Evolutionary conservation across 2,888 invertebrate species (phyloP).

Genomic region (Apantesis nais): DNA sequence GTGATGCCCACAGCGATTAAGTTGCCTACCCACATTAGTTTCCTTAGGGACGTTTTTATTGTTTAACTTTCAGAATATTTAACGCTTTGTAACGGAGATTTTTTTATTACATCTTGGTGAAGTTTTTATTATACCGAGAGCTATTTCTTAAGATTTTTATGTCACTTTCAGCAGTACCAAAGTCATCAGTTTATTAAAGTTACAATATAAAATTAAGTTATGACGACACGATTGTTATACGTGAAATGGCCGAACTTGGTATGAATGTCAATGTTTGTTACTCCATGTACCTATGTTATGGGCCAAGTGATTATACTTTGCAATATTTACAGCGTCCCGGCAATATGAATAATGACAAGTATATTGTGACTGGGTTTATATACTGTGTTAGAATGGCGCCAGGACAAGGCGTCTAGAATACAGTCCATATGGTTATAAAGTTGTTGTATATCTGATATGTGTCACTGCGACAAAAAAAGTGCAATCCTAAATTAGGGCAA

Average conservation of each 20-base stretch:
- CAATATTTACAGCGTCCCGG: not conserved
- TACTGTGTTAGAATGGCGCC: not conserved
- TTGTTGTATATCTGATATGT: too few relatives aligned
- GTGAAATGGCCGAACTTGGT: slow-evolving; percentile 38
- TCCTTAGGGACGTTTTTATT: slow-evolving; percentile 65
- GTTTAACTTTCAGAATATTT: slow-evolving; percentile 74
- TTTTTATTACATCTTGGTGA: slow-evolving; percentile 73
- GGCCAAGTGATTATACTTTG: not conserved
- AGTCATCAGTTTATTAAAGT: slow-evolving; percentile 67
- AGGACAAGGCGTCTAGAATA: not conserved
- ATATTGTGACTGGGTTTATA: too few relatives aligned
- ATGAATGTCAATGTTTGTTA: slow-evolving; percentile 27
- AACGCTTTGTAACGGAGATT: slow-evolving; percentile 70
- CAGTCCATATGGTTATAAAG: not conserved
- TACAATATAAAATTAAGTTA: slow-evolving; percentile 54
- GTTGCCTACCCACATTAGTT: slow-evolving; percentile 54
- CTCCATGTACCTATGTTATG: not conserved
- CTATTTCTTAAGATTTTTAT: slow-evolving; percentile 74
- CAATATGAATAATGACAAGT: not conserved
- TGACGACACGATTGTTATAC: slow-evolving; percentile 42
- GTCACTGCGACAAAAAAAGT: too few relatives aligned
- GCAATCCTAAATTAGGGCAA: too few relatives aligned
- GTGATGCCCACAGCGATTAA: slow-evolving; percentile 23
- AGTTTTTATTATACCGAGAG: slow-evolving; percentile 75
- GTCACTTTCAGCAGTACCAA: slow-evolving; percentile 67